phyloP scores from a whole-genome alignment of 2,113 vertebrate genomes.

The Panthera leo region DNA sequence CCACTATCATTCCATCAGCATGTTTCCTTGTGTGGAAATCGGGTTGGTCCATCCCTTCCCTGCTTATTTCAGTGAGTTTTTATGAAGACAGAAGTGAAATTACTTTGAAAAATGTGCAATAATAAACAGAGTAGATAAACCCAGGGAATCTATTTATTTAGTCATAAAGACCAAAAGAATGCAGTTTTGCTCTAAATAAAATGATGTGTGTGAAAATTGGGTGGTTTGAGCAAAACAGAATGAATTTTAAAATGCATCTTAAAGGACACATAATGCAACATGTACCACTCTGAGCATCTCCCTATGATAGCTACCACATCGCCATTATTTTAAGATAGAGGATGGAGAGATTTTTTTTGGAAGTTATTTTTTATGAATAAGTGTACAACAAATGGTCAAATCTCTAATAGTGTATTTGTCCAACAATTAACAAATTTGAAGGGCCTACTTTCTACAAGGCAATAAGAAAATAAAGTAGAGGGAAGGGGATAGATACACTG shows the following conservation, averaged over 20 bases:
- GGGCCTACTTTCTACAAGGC: neutral
- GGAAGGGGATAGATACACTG: neutral
- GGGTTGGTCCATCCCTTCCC: neutral
- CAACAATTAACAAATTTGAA: neutral
- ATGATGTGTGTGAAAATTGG: neutral
- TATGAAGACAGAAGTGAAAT: constrained; percentile 40
- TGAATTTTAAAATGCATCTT: neutral
- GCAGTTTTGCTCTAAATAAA: constrained; percentile 37
- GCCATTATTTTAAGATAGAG: neutral
- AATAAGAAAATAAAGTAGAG: neutral
- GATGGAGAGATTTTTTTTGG: neutral
- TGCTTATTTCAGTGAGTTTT: neutral
- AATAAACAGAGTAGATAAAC: constrained; percentile 11
- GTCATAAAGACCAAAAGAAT: neutral
- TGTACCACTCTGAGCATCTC: neutral
- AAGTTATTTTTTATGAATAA: neutral
- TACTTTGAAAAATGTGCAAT: constrained; percentile 45
- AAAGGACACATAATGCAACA: neutral
- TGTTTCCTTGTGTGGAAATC: neutral
- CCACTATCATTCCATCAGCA: neutral
- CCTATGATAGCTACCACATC: neutral
- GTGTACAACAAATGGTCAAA: neutral
- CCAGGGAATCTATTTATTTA: constrained; percentile 26
- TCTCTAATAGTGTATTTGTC: neutral
- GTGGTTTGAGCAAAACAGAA: neutral